A percentile compares a stretch with the other conserved stretches of the same genome.
phyloP scores from a whole-genome alignment of 2,888 invertebrate genomes.

The Blastobasis adustella region DNA sequence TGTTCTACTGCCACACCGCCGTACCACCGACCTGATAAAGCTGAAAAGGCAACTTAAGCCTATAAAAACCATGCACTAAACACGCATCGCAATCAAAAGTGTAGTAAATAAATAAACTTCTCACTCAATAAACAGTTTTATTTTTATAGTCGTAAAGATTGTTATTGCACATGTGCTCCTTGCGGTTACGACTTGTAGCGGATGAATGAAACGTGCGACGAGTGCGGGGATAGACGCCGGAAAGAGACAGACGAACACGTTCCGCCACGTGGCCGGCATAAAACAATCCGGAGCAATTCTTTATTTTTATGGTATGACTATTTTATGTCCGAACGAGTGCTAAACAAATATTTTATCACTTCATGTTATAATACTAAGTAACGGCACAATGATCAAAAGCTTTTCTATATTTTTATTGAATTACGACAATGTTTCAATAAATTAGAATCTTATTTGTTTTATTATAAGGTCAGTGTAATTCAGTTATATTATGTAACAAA shows the following conservation, averaged over 20 bases:
- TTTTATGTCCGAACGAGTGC: too few species aligned
- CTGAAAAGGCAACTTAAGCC: conserved; percentile 74
- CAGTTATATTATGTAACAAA: too few species aligned
- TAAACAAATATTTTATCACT: too few species aligned
- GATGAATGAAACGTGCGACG: conserved; percentile 63
- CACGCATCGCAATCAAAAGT: conserved; percentile 57
- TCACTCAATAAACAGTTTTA: conserved; percentile 69
- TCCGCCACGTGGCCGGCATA: conserved; percentile 65
- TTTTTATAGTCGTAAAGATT: conserved; percentile 63
- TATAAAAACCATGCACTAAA: conserved; percentile 76
- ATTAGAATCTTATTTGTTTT: too few species aligned
- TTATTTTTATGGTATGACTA: conserved; percentile 18
- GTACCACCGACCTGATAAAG: conserved; percentile 73
- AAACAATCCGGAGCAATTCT: conserved; percentile 54
- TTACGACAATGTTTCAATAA: too few species aligned
- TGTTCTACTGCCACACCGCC: conserved; percentile 71
- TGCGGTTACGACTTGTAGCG: conserved; percentile 58
- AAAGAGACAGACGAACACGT: conserved; percentile 49
- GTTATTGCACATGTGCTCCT: conserved; percentile 59
- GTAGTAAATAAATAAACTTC: conserved; percentile 67
- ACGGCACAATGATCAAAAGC: too few species aligned
- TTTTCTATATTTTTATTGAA: too few species aligned
- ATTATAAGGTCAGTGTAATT: too few species aligned
- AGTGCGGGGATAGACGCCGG: conserved; percentile 38
- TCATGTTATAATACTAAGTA: too few species aligned